phyloP scores from a whole-genome alignment of 1,140 invertebrate genomes.

The Paraescarpia echinospica region DNA sequence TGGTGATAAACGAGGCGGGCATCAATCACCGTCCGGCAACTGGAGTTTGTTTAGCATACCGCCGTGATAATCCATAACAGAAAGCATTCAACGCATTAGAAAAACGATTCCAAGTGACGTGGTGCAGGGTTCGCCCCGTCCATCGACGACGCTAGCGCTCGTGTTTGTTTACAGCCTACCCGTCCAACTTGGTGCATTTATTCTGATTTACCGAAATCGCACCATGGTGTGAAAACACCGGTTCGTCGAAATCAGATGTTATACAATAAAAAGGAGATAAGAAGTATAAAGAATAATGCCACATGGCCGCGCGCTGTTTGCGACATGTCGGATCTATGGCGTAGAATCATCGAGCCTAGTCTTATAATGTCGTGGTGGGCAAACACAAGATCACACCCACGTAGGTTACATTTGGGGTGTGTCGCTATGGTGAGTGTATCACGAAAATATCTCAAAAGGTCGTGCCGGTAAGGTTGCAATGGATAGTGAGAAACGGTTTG shows the following conservation, averaged over 20 bases:
- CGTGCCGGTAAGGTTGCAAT: no score
- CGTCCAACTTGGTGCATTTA: background rate
- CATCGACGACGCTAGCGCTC: background rate
- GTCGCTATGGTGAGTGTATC: no score
- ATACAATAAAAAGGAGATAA: background rate
- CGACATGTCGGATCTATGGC: background rate
- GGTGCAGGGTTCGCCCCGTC: background rate
- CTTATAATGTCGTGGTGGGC: no score
- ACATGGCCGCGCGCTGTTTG: background rate
- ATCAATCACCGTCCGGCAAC: background rate
- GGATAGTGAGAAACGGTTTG: no score
- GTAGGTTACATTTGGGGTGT: no score
- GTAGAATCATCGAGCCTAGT: background rate
- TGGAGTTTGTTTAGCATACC: background rate
- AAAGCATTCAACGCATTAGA: background rate
- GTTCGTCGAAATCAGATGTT: background rate
- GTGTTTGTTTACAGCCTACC: background rate
- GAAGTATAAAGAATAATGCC: background rate
- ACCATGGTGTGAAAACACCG: background rate
- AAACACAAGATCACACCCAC: no score
- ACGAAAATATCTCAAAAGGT: no score
- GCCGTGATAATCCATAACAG: background rate
- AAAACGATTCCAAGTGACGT: background rate
- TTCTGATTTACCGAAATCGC: conserved; percentile 1
- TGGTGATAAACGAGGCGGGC: background rate